A percentile compares a stretch with the other conserved stretches of the same genome.
These are phyloP conservation scores for Cyphomyrmex costatus DNA, from an alignment of 1,140 invertebrate species.

Conservation along the genomic window DNA sequence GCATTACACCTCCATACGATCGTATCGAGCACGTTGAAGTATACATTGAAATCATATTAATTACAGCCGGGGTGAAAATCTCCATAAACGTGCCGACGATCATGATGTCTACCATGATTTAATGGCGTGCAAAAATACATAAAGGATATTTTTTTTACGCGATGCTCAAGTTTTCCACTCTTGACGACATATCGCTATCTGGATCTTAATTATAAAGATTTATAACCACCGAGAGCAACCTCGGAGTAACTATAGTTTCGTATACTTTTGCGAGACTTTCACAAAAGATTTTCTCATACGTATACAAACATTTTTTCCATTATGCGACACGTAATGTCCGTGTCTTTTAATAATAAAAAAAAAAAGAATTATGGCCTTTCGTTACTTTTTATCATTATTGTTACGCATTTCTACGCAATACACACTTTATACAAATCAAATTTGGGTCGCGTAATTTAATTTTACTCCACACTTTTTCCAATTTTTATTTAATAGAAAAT, in stretches of 20 bases:
- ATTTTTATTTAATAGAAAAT: background rate
- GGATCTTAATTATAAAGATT: conserved; percentile 32
- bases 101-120: background rate
- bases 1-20: conserved; percentile 2
- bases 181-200: background rate
- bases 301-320: conserved; percentile 1
- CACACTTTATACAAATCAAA: background rate
- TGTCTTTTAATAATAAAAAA: conserved; percentile 13
- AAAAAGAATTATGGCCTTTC: conserved; percentile 17
- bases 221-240: background rate
- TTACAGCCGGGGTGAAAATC: background rate
- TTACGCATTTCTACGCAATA: background rate
- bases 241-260: background rate
- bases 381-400: too few species aligned
- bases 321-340: background rate
- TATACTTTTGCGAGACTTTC: conserved; percentile 42
- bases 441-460: background rate
- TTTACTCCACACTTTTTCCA: too few species aligned
- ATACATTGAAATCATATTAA: background rate
- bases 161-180: background rate
- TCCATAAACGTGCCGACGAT: background rate
- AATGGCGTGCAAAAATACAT: background rate
- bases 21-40: background rate
- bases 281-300: conserved; percentile 41
- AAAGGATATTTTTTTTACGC: background rate